These are phyloP conservation scores for Xylota sylvarum DNA, from an alignment of 2,888 invertebrate species.

Conservation along the genomic window DNA sequence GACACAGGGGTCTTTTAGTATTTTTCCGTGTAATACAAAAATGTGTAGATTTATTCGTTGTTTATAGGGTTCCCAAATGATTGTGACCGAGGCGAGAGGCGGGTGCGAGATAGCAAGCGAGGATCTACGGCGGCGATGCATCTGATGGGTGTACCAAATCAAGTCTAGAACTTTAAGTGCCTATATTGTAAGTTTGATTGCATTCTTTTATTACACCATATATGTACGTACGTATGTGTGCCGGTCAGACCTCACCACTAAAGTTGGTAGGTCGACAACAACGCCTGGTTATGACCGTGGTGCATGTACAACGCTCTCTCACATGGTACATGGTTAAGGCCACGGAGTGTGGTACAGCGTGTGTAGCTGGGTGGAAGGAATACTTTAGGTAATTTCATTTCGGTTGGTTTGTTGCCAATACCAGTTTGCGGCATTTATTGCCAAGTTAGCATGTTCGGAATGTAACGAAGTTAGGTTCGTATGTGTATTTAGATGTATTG, in stretches of 20 bases:
- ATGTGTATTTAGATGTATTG: conserved; percentile 16
- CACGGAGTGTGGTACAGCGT: conserved; percentile 24
- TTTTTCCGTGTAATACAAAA: conserved; percentile 64
- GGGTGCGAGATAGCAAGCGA: conserved; percentile 15
- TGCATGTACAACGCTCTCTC: conserved; percentile 33
- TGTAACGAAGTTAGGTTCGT: conserved; percentile 53
- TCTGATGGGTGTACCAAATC: conserved; percentile 75
- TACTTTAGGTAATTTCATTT: conserved; percentile 68
- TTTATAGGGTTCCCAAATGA: conserved; percentile 69
- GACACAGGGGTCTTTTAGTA: conserved; percentile 58
- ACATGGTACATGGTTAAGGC: conserved; percentile 61
- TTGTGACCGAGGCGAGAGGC: conserved; percentile 12
- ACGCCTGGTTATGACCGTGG: conserved; percentile 44
- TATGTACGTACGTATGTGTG: conserved; percentile 30
- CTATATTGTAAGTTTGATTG: conserved; percentile 75
- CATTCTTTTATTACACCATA: conserved; percentile 72
- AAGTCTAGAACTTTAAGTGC: conserved; percentile 74
- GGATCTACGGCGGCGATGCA: conserved; percentile 49
- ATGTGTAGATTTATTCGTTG: conserved; percentile 71
- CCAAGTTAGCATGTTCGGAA: conserved; percentile 72
- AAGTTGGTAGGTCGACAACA: conserved; percentile 71
- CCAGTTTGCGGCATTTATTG: conserved; percentile 72
- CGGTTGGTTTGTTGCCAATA: conserved; percentile 67
- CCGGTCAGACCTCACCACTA: conserved; percentile 45
- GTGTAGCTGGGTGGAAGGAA: conserved; percentile 8